Percentiles rank a stretch among this genome's conserved stretches.
Evolutionary conservation across 2,888 invertebrate genomes (phyloP).

Genomic region (Melanostoma mellinum): DNA sequence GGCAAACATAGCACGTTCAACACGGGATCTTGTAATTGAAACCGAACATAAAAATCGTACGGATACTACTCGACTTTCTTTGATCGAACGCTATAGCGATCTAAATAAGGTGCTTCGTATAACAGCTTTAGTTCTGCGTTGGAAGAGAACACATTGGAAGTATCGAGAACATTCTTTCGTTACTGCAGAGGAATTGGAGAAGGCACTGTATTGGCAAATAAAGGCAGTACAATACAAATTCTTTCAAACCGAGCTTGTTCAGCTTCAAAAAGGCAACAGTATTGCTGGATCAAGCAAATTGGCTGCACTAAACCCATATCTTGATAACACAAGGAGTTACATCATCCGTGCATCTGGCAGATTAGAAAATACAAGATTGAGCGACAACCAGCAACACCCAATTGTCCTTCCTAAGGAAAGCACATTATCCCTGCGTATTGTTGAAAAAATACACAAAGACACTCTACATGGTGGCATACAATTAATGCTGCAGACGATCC

Average conservation of each 20-base stretch:
- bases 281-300: slow-evolving; percentile 22
- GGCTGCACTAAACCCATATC: slow-evolving; percentile 10
- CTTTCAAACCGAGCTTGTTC: slow-evolving; percentile 27
- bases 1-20: not conserved
- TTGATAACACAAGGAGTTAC: not conserved
- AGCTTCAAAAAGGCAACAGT: slow-evolving; percentile 15
- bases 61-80: not conserved
- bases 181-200: slow-evolving; percentile 24
- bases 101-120: slow-evolving; percentile 14
- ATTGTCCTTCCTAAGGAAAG: slow-evolving; percentile 24
- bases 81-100: slow-evolving; percentile 19
- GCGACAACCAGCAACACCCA: slow-evolving; percentile 14
- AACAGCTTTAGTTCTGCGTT: slow-evolving; percentile 27
- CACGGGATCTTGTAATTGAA: not conserved
- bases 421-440: slow-evolving; percentile 21
- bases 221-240: slow-evolving; percentile 24
- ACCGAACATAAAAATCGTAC: slow-evolving; percentile 12
- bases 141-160: slow-evolving; percentile 22
- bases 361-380: slow-evolving; percentile 13
- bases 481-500: slow-evolving; percentile 41
- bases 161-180: slow-evolving; percentile 17
- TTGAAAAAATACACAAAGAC: slow-evolving; percentile 12
- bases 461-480: slow-evolving; percentile 28
- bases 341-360: slow-evolving; percentile 20
- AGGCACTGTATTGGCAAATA: slow-evolving; percentile 37